Evolutionary conservation across 1,140 invertebrate genomes (phyloP), one percentile per base, ranked within the genome.

Genomic region (Penaeus chinensis): DNA sequence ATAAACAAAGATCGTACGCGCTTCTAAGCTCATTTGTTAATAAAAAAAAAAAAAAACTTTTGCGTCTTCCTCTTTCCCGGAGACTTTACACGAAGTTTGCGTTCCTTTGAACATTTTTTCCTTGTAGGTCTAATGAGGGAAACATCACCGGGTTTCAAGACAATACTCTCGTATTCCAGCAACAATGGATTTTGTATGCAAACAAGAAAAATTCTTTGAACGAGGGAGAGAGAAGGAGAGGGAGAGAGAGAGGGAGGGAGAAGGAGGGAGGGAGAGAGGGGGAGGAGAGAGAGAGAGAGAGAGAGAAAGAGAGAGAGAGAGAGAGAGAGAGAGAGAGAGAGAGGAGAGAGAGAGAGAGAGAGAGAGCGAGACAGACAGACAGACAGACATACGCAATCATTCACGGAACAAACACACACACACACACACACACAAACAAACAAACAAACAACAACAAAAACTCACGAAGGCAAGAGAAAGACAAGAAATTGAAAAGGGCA

Each of bases 291-390:
- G 66, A 93, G 93, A n/a, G 92, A 93, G 87, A 76, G 85, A 42
- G 61, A 27, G 27, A 74, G 65, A 32, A 92, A 79, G 78, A 84
- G 92, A 91, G 8, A 92, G 92, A 0, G 92, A 79, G 79, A 92
- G 91, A 78, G 91, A 89, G 3, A 91, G 91, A 65, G 92, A 92
- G 85, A 91, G 91, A 60, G 91, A 91, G 13, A 92, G 91, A 63
- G 91, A 89, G n/a, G 87, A 2, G 91, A 63, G 47, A 80, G 71
- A n/a, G 32, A 54, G 54, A n/a, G 32, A 71, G 66, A 32, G 54
- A 54, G 54, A 54, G 54, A 54, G 54, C 7, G 54, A 54, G 54
- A 54, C 5, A 54, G 54, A 54, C 5, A 54, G 54, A 54, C 5
- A 54, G 54, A 54, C 5, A 54, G 54, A 54, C 5, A 54, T 0